These are phyloP conservation scores for Umimayanthus chanpuru DNA, from an alignment of 92 coral and sea anemone species.

Conservation along the genomic window DNA sequence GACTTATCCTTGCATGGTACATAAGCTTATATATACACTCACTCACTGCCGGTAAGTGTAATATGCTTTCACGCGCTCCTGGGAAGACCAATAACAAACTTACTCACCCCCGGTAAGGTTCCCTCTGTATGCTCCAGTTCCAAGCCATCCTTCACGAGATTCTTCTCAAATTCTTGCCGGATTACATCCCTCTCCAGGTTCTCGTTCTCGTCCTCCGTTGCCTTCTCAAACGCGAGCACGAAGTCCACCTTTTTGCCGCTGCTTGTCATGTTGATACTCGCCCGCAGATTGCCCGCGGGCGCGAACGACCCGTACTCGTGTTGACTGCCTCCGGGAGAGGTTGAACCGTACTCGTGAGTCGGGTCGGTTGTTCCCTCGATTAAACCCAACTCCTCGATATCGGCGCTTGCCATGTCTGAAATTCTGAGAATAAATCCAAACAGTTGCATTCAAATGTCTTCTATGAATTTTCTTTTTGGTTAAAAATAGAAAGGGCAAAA, in stretches of 20 bases:
- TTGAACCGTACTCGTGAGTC: constrained; percentile 20
- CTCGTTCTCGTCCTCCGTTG: constrained; percentile 28
- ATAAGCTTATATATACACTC: background rate
- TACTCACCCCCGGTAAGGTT: background rate
- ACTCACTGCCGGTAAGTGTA: background rate
- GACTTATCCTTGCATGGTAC: no score
- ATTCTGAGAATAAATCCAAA: background rate
- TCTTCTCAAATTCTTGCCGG: constrained; percentile 44
- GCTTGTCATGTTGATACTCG: constrained; percentile 27
- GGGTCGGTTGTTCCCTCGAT: constrained; percentile 34
- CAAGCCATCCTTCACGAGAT: constrained; percentile 11
- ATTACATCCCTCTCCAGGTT: constrained; percentile 20
- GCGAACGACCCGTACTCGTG: background rate
- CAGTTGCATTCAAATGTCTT: background rate
- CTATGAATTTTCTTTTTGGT: background rate
- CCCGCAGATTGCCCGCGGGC: no score
- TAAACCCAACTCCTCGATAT: constrained; percentile 36
- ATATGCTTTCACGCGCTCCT: background rate
- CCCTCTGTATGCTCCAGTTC: constrained; percentile 36
- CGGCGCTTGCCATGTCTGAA: constrained; percentile 6
- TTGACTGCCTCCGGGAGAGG: background rate
- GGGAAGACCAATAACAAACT: background rate
- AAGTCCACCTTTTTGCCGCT: constrained; percentile 37
- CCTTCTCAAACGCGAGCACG: constrained; percentile 28
- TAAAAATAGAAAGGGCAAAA: no score